Evolutionary conservation across 2,113 vertebrate species (phyloP).

Genomic region (Mesitornis unicolor): DNA sequence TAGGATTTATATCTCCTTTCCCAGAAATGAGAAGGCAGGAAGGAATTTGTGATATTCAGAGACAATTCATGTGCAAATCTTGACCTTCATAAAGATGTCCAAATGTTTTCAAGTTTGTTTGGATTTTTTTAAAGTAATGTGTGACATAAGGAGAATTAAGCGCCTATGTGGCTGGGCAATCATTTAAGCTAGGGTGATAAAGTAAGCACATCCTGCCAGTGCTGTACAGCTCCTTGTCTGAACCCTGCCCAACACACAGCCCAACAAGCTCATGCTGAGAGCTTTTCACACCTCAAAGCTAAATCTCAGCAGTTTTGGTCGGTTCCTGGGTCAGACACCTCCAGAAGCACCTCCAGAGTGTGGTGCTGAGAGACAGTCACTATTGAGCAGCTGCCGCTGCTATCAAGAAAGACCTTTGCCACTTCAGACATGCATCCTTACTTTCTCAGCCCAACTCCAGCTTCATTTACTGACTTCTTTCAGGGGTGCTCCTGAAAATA

Average conservation of each 20-base stretch:
- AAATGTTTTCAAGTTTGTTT: not conserved
- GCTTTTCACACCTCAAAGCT: not conserved
- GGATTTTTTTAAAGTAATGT: accelerated
- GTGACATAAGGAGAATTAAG: not conserved
- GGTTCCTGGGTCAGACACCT: not conserved
- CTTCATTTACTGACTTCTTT: not conserved
- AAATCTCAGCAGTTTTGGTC: not conserved
- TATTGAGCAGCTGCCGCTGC: not conserved
- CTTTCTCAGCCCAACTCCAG: not conserved
- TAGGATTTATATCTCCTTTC: not conserved
- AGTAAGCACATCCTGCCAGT: not conserved
- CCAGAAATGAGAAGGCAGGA: not conserved
- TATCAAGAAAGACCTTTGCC: not conserved
- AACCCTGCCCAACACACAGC: accelerated
- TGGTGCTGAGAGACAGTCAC: not conserved
- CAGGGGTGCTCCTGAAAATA: not conserved
- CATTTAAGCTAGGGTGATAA: not conserved
- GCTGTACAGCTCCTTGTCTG: not conserved
- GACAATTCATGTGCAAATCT: not conserved
- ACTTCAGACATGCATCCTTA: not conserved
- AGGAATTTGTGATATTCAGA: not conserved
- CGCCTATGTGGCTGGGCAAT: not conserved
- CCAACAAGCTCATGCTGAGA: not conserved
- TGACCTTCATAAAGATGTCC: not conserved
- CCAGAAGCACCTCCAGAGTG: not conserved